Base-by-base conservation (phyloP, 2,888 invertebrate species). In the Dysmachus trigonus region DNA sequence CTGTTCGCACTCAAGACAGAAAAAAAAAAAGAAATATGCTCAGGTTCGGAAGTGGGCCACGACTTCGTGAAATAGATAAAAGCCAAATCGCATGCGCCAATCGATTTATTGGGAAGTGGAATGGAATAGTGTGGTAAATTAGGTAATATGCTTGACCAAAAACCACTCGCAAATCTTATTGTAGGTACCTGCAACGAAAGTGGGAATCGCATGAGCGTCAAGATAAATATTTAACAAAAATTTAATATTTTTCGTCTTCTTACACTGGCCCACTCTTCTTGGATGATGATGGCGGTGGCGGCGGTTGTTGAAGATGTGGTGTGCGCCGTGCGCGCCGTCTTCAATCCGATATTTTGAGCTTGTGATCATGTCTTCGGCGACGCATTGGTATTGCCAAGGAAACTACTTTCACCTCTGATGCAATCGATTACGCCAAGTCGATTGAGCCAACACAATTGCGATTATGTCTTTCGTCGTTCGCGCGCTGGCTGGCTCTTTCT, bases 361-460 rank as follows among this genome's bases (percentile, higher is more conserved):
- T 22, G 72, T 18, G n/a, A n/a, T 72, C 27, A 38, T 72, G 41
- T 31, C 13, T 77, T 77, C 18, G 72, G 22, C 27, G 10, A 27
- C 38, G 27, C 41, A 4, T n/a, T 83, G 38, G 72, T 83, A 83
- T 83, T 83, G 41, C 83, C 41, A 22, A 38, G 38, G 83, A 88
- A 87, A 87, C 87, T 86, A 88, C 88, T 88, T 88, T 88, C 88
- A 88, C 88, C 87, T 86, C 86, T 88, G 88, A 88, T 88, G 88
- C 87, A 88, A 88, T 88, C 87, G 87, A 87, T 86, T 88, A 88
- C 86, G 85, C 76, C 88, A 87, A 47, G 38, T n/a, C 83, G 83
- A 83, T 72, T 83, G 72, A 41, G 72, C 71, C 83, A 83, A 83
- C 72, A 72, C 81, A 86, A 41, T 77, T 77, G 47, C 77, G 77